A percentile compares a stretch with the other conserved stretches of the same genome.
Conservation (phyloP, 2,797 vertebrate genomes). For the Hyperoplus immaculatus region DNA sequence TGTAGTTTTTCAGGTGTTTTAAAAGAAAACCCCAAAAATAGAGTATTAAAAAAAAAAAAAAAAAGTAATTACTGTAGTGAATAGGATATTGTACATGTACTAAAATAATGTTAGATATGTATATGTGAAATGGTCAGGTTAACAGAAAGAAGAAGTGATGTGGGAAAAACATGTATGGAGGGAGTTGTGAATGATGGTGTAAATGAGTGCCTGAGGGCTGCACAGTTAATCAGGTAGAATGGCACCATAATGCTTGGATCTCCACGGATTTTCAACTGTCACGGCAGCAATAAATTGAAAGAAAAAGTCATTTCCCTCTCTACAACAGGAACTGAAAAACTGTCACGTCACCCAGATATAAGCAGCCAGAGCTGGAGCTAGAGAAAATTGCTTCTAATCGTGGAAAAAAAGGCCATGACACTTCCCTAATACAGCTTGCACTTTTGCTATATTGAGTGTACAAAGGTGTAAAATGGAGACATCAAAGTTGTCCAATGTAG, state of each 20-base stretch:
- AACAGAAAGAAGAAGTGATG: neutral
- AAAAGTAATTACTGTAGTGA: too few relatives aligned
- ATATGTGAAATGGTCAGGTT: neutral
- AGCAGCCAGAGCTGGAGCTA: neutral
- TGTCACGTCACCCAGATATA: neutral
- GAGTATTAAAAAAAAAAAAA: too few relatives aligned
- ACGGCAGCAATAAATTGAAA: slow-evolving; percentile 6
- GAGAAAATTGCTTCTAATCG: neutral
- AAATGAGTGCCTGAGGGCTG: slow-evolving; percentile 12
- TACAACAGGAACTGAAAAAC: slow-evolving; percentile 3
- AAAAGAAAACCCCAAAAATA: too few relatives aligned
- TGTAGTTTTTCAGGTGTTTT: too few relatives aligned
- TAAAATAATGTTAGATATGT: too few relatives aligned
- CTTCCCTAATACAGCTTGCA: neutral
- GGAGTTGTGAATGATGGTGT: slow-evolving; percentile 9
- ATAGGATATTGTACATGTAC: too few relatives aligned
- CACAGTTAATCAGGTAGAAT: slow-evolving; percentile 38
- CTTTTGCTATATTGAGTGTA: neutral
- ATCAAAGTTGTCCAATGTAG: neutral
- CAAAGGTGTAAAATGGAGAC: neutral
- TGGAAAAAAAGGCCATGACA: neutral
- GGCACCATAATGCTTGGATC: slow-evolving; percentile 1
- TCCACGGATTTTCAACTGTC: slow-evolving; percentile 4
- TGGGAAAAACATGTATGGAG: slow-evolving; percentile 4
- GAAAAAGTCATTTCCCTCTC: slow-evolving; percentile 12